Base-by-base conservation (phyloP, 2,797 vertebrate genomes). In the Moxostoma hubbsi region DNA sequence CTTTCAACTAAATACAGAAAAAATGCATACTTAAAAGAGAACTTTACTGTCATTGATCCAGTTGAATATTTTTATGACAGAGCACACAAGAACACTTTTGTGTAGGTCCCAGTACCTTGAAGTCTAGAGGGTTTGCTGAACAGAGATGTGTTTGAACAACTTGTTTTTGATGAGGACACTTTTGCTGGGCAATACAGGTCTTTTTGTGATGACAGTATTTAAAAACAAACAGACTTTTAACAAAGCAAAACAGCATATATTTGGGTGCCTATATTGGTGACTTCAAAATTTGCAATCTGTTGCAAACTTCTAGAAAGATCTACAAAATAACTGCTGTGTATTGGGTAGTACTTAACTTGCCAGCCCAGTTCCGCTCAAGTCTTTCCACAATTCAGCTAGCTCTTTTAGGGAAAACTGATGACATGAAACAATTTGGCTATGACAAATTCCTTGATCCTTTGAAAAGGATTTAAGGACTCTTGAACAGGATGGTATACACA, bases 311-410 rank as follows among this genome's bases (percentile, higher is more conserved):
- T 12, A 73, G 36, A 59, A 73, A 73, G 15, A 54, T 24, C n/a
- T 53, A 73, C 5, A 73, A 73, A 73, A 59, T 73, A 18, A 57
- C 70, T 2, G 70, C 70, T 11, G 70, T 73, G 11, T 59, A 57
- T 45, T 73, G 54, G 70, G 70, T 73, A 13, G 18, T 55, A 54
- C 49, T 73, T 15, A 73, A 73, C 36, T 73, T 73, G 7, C 36
- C 36, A 36, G 2, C 36, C 70, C 70, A 12, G 70, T 73, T 54
- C 45, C 15, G 55, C 16, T 73, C 70, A 15, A 55, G 18, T 73
- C 58, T 73, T 24, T 36, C 55, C 12, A 9, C 43, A 24, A 61
- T 61, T 58, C 55, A 73, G 55, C 18, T 73, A 2, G 71, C 57
- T 58, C 36, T 55, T n/a, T 43, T 73, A 36, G 71, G 71, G 5